Percentiles rank a stretch among this genome's conserved stretches.
Evolutionary conservation across 2,888 invertebrate species (phyloP).

Genomic region (Synanthedon andrenaeformis): DNA sequence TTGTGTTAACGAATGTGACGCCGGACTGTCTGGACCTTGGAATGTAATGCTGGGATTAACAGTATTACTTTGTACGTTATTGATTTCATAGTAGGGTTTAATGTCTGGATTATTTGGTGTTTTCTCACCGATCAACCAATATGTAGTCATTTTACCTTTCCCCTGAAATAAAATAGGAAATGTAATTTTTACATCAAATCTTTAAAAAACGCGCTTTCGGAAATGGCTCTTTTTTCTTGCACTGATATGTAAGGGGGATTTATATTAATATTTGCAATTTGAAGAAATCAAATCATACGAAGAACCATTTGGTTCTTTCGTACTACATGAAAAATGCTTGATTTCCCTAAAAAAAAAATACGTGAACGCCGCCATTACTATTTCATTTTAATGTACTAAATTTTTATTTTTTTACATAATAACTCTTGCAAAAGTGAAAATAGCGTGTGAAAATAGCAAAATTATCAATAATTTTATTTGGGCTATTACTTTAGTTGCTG

Average conservation of each 20-base stretch:
- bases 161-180: constrained; percentile 68
- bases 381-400: no score
- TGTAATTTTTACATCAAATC: no score
- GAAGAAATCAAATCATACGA: no score
- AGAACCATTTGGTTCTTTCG: no score
- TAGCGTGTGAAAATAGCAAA: no score
- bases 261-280: background rate
- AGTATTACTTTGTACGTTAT: constrained; percentile 20
- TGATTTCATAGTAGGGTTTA: constrained; percentile 21
- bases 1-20: constrained; percentile 50
- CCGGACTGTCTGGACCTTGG: constrained; percentile 62
- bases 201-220: background rate
- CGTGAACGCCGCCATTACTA: no score
- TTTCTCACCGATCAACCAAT: constrained; percentile 86
- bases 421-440: no score
- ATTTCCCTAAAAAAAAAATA: no score
- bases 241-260: background rate
- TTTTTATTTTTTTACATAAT: no score
- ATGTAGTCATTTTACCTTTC: constrained; percentile 89
- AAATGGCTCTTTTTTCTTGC: background rate
- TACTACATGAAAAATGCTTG: no score
- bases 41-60: constrained; percentile 56
- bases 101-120: constrained; percentile 18
- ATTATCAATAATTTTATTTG: no score
- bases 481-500: no score